These are phyloP conservation scores for Microctenopoma lineatum DNA, from an alignment of 2,797 vertebrate genomes.

Conservation along the genomic window DNA sequence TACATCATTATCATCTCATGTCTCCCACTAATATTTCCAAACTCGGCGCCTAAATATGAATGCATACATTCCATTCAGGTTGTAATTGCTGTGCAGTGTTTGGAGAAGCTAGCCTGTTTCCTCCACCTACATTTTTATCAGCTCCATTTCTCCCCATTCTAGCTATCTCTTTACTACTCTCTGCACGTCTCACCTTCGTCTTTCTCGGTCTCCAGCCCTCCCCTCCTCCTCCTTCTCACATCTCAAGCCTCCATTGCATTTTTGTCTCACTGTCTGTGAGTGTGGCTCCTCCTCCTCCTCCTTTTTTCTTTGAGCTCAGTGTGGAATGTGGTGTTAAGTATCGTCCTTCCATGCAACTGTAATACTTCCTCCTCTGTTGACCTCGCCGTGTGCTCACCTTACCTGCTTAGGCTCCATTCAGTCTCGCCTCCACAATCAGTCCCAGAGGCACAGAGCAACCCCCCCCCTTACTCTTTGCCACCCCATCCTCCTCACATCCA, in stretches of 20 bases:
- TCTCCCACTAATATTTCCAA: neutral
- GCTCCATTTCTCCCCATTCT: constrained; percentile 18
- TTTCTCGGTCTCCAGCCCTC: constrained; percentile 22
- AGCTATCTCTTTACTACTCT: constrained; percentile 48
- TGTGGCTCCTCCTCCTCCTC: constrained; percentile 49
- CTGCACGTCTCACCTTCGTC: constrained; percentile 50
- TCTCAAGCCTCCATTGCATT: constrained; percentile 44
- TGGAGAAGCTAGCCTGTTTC: neutral
- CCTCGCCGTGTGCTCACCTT: constrained; percentile 80
- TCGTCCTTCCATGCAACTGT: constrained; percentile 75
- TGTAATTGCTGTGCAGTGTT: constrained; percentile 3
- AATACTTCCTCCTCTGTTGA: constrained; percentile 78
- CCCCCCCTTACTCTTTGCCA: constrained; percentile 8
- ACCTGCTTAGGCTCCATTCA: constrained; percentile 83
- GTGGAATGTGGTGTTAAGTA: constrained; percentile 82
- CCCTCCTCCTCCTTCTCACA: constrained; percentile 24
- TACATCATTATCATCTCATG: constrained; percentile 3
- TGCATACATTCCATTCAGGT: neutral
- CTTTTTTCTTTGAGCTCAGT: constrained; percentile 60
- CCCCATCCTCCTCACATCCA: constrained; percentile 49
- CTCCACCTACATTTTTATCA: constrained; percentile 12
- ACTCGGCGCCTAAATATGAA: neutral
- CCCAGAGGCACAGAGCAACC: constrained; percentile 61
- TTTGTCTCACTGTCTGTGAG: constrained; percentile 41
- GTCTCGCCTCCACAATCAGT: constrained; percentile 83